Evolutionary conservation across 2,113 vertebrate species (phyloP).

Genomic region (Tragelaphus imberbis): DNA sequence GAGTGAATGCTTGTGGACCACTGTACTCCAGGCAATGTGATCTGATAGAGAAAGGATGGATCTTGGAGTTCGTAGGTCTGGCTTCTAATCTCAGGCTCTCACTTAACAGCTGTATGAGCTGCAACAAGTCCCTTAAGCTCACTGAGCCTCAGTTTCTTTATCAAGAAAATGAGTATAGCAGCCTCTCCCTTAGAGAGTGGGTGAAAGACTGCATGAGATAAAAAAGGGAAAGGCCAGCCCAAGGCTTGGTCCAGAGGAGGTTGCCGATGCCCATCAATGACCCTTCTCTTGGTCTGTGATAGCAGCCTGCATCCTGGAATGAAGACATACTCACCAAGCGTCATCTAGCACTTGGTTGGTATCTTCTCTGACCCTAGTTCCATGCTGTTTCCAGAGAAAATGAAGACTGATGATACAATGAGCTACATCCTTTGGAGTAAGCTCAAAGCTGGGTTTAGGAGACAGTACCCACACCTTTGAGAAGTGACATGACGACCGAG

Average conservation of each 20-base stretch:
- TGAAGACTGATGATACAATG: not conserved
- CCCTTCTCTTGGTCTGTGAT: not conserved
- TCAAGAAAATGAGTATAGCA: not conserved
- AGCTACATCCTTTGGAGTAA: not conserved
- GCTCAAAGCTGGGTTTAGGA: not conserved
- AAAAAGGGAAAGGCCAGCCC: not conserved
- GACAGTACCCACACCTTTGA: not conserved
- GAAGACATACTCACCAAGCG: accelerated
- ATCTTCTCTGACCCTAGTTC: not conserved
- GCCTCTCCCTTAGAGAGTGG: not conserved
- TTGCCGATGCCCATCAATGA: accelerated
- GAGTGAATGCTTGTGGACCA: too few species aligned
- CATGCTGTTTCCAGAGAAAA: not conserved
- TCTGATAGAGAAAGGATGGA: not conserved
- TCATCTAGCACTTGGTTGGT: not conserved
- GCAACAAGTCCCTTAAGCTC: not conserved
- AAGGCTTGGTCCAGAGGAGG: not conserved
- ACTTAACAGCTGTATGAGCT: not conserved
- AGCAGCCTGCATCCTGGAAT: not conserved
- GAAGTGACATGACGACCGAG: not conserved
- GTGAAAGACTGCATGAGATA: not conserved
- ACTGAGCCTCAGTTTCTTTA: not conserved
- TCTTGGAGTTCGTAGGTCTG: not conserved
- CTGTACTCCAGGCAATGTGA: not conserved
- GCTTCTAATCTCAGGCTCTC: not conserved